A percentile compares a stretch with the other conserved stretches of the same genome.
phyloP scores from a whole-genome alignment of 1,140 invertebrate genomes.

The Mercenaria mercenaria region DNA sequence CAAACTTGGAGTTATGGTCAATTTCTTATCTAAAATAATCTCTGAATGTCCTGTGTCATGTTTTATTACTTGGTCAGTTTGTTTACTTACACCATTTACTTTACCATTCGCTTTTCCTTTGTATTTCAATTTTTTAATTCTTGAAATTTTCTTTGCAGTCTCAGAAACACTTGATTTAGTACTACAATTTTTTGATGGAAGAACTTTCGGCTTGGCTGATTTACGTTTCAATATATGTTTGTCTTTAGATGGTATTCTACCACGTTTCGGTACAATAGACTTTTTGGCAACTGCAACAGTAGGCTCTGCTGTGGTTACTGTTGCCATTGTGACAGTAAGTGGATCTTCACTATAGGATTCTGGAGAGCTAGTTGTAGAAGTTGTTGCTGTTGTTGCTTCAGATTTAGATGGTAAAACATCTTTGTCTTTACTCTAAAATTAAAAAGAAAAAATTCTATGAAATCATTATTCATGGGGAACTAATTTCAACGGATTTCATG shows the following conservation, averaged over 20 bases:
- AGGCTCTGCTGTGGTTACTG: constrained; percentile 79
- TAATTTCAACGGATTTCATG: neutral
- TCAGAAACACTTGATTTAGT: neutral
- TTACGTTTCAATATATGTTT: neutral
- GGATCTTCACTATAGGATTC: neutral
- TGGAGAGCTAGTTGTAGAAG: neutral
- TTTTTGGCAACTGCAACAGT: constrained; percentile 66
- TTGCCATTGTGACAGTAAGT: constrained; percentile 64
- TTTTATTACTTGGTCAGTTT: neutral
- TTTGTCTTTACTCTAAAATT: constrained; percentile 27
- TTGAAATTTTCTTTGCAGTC: neutral
- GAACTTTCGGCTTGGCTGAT: neutral
- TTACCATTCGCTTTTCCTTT: neutral
- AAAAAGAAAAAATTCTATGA: neutral
- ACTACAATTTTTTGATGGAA: neutral
- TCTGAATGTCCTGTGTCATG: constrained; percentile 18
- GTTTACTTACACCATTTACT: neutral
- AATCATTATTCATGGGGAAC: neutral
- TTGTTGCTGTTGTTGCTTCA: neutral
- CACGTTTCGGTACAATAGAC: constrained; percentile 20
- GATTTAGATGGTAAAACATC: neutral
- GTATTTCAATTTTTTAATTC: neutral
- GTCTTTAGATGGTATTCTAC: neutral
- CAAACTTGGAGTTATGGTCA: constrained; percentile 66
- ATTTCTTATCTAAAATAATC: constrained; percentile 40